Percentiles rank a stretch among this genome's conserved stretches.
Evolutionary conservation across 2,888 invertebrate species (phyloP).

Genomic region (Acronicta leporina): DNA sequence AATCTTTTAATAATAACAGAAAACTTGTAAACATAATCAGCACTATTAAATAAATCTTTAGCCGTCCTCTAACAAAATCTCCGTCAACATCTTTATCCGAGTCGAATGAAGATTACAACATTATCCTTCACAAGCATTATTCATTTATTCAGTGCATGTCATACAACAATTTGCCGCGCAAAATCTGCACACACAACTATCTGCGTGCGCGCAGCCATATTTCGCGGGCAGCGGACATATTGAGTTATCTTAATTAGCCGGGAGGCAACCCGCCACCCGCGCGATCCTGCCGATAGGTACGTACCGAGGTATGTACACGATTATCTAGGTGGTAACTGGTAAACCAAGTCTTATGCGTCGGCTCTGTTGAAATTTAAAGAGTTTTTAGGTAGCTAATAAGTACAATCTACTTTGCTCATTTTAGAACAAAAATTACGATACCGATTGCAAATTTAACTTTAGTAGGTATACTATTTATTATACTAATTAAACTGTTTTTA

Average conservation of each 20-base stretch:
- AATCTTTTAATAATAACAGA: too few species aligned
- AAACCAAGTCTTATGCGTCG: constrained; percentile 44
- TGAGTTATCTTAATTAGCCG: constrained; percentile 74
- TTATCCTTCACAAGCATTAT: constrained; percentile 35
- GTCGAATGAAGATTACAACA: constrained; percentile 45
- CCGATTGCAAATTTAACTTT: neutral
- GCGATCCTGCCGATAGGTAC: constrained; percentile 56
- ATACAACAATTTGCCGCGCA: constrained; percentile 65
- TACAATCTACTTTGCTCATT: neutral
- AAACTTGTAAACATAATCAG: neutral
- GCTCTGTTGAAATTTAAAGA: constrained; percentile 8
- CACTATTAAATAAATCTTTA: neutral
- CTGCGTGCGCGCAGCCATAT: constrained; percentile 71
- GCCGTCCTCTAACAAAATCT: constrained; percentile 17
- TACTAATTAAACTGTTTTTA: too few species aligned
- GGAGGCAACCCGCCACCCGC: constrained; percentile 65
- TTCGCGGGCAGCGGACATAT: constrained; percentile 66
- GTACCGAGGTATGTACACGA: constrained; percentile 32
- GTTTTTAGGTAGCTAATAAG: constrained; percentile 3
- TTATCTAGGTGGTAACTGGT: constrained; percentile 53
- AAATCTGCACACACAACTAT: constrained; percentile 60
- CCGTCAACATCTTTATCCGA: constrained; percentile 26
- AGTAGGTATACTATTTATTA: neutral
- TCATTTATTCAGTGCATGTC: constrained; percentile 53
- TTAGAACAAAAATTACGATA: too few species aligned